phyloP scores from a whole-genome alignment of 2,113 vertebrate genomes.

The Saiga tatarica region DNA sequence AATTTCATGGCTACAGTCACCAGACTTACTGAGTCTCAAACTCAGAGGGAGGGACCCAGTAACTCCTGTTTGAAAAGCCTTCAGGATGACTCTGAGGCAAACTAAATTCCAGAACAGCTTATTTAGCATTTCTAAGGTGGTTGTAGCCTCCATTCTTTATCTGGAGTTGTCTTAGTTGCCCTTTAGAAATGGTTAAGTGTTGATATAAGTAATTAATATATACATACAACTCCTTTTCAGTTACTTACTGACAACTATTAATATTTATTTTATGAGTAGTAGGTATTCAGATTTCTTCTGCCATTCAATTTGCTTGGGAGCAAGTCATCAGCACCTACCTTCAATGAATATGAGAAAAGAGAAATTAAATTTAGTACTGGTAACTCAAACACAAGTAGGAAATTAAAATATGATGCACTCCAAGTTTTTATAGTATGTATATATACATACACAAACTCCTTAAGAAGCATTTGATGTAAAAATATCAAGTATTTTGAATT shows the following conservation, averaged over 20 bases:
- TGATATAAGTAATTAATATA: not conserved
- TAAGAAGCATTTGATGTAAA: not conserved
- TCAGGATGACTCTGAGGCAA: not conserved
- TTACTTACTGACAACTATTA: not conserved
- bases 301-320: not conserved
- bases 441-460: not conserved
- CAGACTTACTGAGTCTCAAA: not conserved
- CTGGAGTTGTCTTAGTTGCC: not conserved
- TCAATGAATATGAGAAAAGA: conserved; percentile 10
- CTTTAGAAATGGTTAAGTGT: not conserved
- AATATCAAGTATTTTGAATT: conserved; percentile 17
- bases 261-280: not conserved
- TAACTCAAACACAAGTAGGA: not conserved
- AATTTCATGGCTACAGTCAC: not conserved
- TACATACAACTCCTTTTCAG: not conserved
- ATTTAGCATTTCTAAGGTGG: not conserved
- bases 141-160: not conserved
- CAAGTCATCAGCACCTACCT: not conserved
- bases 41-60: not conserved
- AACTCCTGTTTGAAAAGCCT: not conserved
- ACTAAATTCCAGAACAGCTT: not conserved
- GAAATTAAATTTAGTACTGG: conserved; percentile 16
- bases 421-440: not conserved
- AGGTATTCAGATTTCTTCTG: not conserved
- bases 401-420: not conserved